Conservation (phyloP, 2,888 invertebrate species). For the Tachina lurida region DNA sequence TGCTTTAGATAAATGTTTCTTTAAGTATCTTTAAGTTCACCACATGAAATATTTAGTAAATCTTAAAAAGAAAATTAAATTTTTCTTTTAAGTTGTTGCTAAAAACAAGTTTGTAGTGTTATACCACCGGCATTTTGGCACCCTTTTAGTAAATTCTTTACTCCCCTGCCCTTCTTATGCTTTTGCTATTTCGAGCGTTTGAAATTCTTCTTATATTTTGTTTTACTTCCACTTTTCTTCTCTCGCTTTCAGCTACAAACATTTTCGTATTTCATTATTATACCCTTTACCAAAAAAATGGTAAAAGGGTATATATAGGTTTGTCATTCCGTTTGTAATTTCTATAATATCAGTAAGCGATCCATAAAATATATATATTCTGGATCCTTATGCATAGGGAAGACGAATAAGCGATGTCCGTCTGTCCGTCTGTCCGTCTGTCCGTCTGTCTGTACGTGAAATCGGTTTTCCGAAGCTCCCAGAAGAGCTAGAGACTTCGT, state of each 20-base stretch:
- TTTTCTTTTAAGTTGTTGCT: background rate
- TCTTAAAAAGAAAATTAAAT: constrained; percentile 47
- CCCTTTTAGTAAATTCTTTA: constrained; percentile 13
- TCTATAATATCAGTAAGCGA: too few relatives aligned
- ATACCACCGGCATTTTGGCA: background rate
- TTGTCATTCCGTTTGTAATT: too few relatives aligned
- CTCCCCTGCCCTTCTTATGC: background rate
- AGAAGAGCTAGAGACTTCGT: too few relatives aligned
- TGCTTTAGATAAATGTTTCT: background rate
- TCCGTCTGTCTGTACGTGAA: too few relatives aligned
- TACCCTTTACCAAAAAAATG: too few relatives aligned
- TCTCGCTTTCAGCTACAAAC: constrained; percentile 9
- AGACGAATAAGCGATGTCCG: too few relatives aligned
- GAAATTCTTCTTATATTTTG: background rate
- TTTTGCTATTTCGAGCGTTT: background rate
- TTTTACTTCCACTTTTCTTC: constrained; percentile 1
- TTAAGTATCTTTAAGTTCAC: background rate
- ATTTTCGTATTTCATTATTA: constrained; percentile 1
- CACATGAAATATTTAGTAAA: constrained; percentile 28
- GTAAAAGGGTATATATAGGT: too few relatives aligned
- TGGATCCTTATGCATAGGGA: too few relatives aligned
- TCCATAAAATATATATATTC: too few relatives aligned
- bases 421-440: too few relatives aligned
- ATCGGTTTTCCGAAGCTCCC: too few relatives aligned
- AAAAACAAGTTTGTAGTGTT: background rate